Evolutionary conservation across 2,113 vertebrate genomes (phyloP).

Genomic region (Heloderma charlesbogerti): DNA sequence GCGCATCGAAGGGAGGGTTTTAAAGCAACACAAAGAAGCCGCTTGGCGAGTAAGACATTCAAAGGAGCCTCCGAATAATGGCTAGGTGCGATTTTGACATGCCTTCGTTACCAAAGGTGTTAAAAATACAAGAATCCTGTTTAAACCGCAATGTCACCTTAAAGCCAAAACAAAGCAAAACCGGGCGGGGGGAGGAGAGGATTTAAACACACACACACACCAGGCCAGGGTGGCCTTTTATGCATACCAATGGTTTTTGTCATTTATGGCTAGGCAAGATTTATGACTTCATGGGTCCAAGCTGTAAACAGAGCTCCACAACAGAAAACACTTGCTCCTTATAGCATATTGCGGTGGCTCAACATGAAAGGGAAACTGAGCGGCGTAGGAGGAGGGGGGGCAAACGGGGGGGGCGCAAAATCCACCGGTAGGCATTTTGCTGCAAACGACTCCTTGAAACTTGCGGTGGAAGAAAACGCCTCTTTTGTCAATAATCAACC

Average conservation of each 20-base stretch:
- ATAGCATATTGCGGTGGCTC: conserved; percentile 81
- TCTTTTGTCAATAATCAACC: conserved; percentile 94
- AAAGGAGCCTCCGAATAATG: conserved; percentile 53
- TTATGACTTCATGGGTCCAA: conserved; percentile 87
- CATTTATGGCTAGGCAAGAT: conserved; percentile 91
- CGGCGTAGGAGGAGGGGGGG: conserved; percentile 88
- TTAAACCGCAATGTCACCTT: conserved; percentile 81
- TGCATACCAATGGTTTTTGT: conserved; percentile 90
- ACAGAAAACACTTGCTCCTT: conserved; percentile 87
- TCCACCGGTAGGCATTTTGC: conserved; percentile 84
- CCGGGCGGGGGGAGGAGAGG: conserved; percentile 68
- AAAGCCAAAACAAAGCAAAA: conserved; percentile 83
- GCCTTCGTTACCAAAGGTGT: conserved; percentile 78
- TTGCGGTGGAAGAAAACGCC: conserved; percentile 80
- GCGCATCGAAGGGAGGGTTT: conserved; percentile 24
- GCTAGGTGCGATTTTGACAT: conserved; percentile 65
- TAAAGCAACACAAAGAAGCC: neutral
- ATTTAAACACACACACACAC: neutral
- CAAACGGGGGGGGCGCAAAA: conserved; percentile 85
- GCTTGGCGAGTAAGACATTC: neutral
- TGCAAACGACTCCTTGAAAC: conserved; percentile 79
- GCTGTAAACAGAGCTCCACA: conserved; percentile 91
- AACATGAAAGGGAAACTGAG: conserved; percentile 81
- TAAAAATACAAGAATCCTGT: conserved; percentile 77
- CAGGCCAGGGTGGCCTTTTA: conserved; percentile 86